Base-by-base conservation (phyloP, 1,140 invertebrate species). In the Colletes latitarsis region DNA sequence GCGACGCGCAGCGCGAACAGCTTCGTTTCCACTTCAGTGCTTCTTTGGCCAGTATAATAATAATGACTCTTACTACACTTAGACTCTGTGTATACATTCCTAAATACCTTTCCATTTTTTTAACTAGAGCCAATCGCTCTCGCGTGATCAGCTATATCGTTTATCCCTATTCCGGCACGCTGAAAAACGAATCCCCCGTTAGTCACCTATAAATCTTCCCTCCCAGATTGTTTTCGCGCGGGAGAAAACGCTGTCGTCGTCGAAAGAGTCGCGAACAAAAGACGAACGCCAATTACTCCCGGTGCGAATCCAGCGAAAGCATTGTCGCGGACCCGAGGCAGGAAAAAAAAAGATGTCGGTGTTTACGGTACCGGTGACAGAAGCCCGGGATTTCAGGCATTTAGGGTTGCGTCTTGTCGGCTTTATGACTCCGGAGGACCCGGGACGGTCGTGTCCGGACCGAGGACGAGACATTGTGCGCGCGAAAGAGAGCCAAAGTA, bases 391-490 rank as follows among this genome's bases (percentile, higher is more conserved):
- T 83, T 89, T 57, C 19, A 64, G 71, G 71, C 39, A 77, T 82
- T 85, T 71, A 82, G 82, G 72, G 71, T 85, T 84, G 72, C 77
- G 82, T 88, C 78, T 85, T 49, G 46, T 62, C 75, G 79, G 75
- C 64, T 88, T 89, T 87, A 86, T 73, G 81, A 82, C 81, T 84
- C 66, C 53, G 49, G 58, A 64, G 74, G 68, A 58, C 69, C 64
- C 39, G 82, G 68, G 72, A 74, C 69, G 80, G 82, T 17, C 30
- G n/a, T 21, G 64, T 14, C 53, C 41, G 3, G 41, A 5, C 19
- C 17, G 15, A 52, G 19, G 55, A 57, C 49, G 62, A 41, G 43
- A 63, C 63, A 53, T 75, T 64, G 75, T 43, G 55, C 73, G 15
- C 52, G 43, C 71, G 68, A 82, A 78, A 19, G 60, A 82, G 58